phyloP scores from a whole-genome alignment of 1,140 invertebrate genomes.

The Sycophila sp. region DNA sequence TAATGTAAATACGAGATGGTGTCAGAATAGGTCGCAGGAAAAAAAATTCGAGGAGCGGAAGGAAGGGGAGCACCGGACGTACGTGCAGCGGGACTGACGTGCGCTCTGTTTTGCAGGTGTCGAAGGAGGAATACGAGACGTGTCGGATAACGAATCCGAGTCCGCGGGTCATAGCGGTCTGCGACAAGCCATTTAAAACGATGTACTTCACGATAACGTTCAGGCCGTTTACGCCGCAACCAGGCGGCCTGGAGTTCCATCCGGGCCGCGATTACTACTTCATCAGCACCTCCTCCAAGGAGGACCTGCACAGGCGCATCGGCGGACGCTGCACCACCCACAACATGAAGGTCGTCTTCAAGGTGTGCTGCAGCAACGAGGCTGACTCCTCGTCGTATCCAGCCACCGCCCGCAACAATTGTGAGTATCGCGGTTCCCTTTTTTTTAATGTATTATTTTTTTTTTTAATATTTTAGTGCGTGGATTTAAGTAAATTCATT shows the following conservation, averaged over 20 bases:
- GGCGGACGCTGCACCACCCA: constrained; percentile 89
- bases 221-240: constrained; percentile 94
- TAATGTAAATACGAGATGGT: no score
- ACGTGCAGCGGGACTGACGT: no score
- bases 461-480: not conserved
- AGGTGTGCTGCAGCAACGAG: constrained; percentile 83
- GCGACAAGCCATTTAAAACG: constrained; percentile 92
- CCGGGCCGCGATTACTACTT: constrained; percentile 96
- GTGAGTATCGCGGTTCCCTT: constrained; percentile 49
- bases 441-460: not conserved
- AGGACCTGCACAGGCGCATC: constrained; percentile 89
- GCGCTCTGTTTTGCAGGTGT: constrained; percentile 69
- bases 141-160: constrained; percentile 94
- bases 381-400: constrained; percentile 55
- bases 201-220: constrained; percentile 98
- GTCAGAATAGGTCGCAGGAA: no score
- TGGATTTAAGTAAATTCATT: not conserved
- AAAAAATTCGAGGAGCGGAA: no score
- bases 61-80: no score
- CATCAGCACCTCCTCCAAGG: constrained; percentile 93
- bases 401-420: constrained; percentile 64
- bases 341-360: constrained; percentile 97
- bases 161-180: constrained; percentile 92
- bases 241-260: constrained; percentile 91
- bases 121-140: constrained; percentile 95